Conservation (phyloP, 1,140 invertebrate species). For the Parasteatoda tepidariorum region DNA sequence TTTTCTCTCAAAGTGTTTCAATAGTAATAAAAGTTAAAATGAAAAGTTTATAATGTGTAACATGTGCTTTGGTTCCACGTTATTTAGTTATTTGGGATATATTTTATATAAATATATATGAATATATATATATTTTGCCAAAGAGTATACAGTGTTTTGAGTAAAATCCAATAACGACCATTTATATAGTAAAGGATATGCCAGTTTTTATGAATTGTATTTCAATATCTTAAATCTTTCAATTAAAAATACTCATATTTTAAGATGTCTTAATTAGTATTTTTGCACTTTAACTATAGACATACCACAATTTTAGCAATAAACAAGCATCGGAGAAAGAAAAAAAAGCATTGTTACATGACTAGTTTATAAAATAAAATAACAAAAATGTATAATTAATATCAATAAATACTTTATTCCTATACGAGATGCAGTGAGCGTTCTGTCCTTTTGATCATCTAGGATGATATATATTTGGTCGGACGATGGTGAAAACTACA, state of each 20-base stretch:
- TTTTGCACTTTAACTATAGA: constrained; percentile 61
- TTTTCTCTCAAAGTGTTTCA: constrained; percentile 60
- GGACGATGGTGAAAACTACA: too few relatives aligned
- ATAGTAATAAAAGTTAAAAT: constrained; percentile 58
- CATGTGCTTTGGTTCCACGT: constrained; percentile 56
- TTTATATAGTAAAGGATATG: constrained; percentile 61
- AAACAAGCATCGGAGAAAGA: constrained; percentile 49
- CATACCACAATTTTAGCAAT: constrained; percentile 62
- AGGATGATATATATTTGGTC: too few relatives aligned
- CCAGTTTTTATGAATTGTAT: constrained; percentile 61
- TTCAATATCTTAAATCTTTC: constrained; percentile 61
- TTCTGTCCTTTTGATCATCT: not conserved
- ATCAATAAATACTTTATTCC: constrained; percentile 62
- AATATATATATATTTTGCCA: constrained; percentile 62
- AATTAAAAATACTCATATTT: constrained; percentile 61
- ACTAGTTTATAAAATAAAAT: constrained; percentile 60
- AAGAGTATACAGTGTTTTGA: constrained; percentile 62
- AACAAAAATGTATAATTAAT: constrained; percentile 58
- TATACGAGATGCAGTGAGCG: constrained; percentile 33
- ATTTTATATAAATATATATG: constrained; percentile 62
- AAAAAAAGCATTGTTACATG: constrained; percentile 60
- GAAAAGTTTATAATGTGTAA: constrained; percentile 60
- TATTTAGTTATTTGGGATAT: constrained; percentile 62
- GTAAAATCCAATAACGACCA: constrained; percentile 61
- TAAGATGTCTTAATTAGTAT: constrained; percentile 62